A percentile compares a stretch with the other conserved stretches of the same genome.
Conservation (phyloP, 2,113 vertebrate species). For the Pavo muticus region DNA sequence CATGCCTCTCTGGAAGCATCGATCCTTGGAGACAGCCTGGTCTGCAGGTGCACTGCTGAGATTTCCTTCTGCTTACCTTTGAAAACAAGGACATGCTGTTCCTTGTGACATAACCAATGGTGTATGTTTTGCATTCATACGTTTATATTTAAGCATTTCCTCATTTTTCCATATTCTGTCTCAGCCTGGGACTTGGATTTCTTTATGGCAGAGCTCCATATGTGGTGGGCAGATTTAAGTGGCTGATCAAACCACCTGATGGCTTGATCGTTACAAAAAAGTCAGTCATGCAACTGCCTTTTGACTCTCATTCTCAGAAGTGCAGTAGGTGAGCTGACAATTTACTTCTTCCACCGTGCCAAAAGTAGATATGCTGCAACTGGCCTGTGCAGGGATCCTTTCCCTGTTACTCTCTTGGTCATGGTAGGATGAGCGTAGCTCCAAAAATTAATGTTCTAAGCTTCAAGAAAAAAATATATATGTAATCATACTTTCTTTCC, state of each 20-base stretch:
- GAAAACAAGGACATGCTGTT: not conserved
- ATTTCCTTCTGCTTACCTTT: constrained; percentile 13
- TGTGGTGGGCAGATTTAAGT: not conserved
- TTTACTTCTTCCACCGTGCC: not conserved
- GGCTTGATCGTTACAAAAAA: not conserved
- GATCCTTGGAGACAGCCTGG: not conserved
- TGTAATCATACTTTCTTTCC: not conserved
- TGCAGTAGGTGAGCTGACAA: not conserved
- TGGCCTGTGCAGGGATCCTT: not conserved
- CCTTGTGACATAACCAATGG: not conserved
- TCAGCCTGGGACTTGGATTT: not conserved
- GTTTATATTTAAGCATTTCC: rapidly evolving
- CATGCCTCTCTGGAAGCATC: not conserved
- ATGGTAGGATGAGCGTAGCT: not conserved
- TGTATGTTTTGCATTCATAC: not conserved
- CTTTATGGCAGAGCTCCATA: not conserved
- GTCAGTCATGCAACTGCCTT: not conserved
- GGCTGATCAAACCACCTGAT: not conserved
- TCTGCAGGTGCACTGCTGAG: not conserved
- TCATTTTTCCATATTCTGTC: rapidly evolving
- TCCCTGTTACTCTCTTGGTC: not conserved
- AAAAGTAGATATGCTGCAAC: not conserved
- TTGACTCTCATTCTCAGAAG: not conserved
- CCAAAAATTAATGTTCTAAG: not conserved
- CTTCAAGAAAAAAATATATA: not conserved